Base-by-base conservation (phyloP, 2,888 invertebrate species). In the Prenolepis imparis region DNA sequence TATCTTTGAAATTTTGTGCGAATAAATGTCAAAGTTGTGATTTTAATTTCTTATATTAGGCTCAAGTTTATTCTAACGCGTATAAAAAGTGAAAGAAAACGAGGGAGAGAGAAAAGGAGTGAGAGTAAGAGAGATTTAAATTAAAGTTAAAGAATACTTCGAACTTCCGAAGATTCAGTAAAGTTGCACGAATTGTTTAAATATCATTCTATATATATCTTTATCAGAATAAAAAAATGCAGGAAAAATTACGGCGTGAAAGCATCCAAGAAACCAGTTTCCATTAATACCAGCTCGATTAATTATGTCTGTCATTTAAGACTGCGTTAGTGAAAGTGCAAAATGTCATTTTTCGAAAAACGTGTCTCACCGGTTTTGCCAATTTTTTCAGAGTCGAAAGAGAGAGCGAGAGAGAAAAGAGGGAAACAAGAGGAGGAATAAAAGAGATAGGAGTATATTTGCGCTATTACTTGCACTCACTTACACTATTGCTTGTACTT, bases 281-380 rank as follows among this genome's bases (percentile, higher is more conserved):
- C 55, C 6, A 64, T 52, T 15, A 66, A 52, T 52, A 8, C 0
- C 28, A 8, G 3, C 9, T 57, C 41, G 15, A 77, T 57, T 57
- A 21, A 67, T 41, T n/a, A 41, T n/a, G 28, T 21, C n/a, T n/a
- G 6, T 28, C 12, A 41, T 28, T 39, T 66, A 57, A 64, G 57
- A 32, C n/a, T 3, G 21, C 55, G 9, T 57, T 67, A 24, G 77
- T 77, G 67, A 77, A 77, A 77, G 77, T 67, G 41, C n/a, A 41
- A 77, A 55, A 55, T 24, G 24, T 36, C 28, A 77, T 77, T 77
- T 77, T 77, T 77, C 57, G 57, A 8, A 67, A 67, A 32, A 41
- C 52, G 28, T 12, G 55, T 66, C 66, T 66, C 28, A 21, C 67
- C 15, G 9, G 39, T 77, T 39, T 28, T 8, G 39, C 12, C 9